Conservation (phyloP, 2,888 invertebrate genomes). For the Notocelia uddmanniana region DNA sequence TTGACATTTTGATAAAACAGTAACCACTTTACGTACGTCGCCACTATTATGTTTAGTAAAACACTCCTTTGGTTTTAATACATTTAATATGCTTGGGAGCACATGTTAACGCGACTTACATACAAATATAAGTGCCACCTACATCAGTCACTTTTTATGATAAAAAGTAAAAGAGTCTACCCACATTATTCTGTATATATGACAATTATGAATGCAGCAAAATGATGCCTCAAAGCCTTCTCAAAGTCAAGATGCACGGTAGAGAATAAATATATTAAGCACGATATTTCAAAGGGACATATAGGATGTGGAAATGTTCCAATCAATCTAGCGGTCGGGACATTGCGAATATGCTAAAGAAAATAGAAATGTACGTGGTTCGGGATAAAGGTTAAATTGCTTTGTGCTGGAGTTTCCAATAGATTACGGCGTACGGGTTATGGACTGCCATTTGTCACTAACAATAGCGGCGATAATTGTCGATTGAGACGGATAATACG, state of each 20-base stretch:
- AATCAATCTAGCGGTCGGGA: conserved; percentile 33
- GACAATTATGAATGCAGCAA: conserved; percentile 2
- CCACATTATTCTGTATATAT: too few relatives aligned
- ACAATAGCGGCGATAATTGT: conserved; percentile 41
- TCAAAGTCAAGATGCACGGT: conserved; percentile 4
- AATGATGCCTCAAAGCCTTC: conserved; percentile 3
- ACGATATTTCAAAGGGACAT: conserved; percentile 41
- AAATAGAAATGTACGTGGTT: neutral
- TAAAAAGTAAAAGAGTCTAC: too few relatives aligned
- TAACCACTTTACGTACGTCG: too few relatives aligned
- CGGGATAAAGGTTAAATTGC: neutral
- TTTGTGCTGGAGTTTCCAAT: conserved; percentile 23
- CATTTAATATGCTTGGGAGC: too few relatives aligned
- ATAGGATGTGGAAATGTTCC: conserved; percentile 43
- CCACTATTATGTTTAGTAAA: too few relatives aligned
- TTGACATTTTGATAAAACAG: too few relatives aligned
- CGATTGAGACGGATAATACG: conserved; percentile 30
- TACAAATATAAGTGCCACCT: too few relatives aligned
- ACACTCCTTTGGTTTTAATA: too few relatives aligned
- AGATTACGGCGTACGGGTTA: conserved; percentile 42
- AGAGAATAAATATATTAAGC: conserved; percentile 27
- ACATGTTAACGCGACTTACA: too few relatives aligned
- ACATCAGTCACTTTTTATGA: too few relatives aligned
- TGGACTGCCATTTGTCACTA: conserved; percentile 42
- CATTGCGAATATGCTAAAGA: neutral